Conservation (phyloP, 2,113 vertebrate species). For the Pogonocichla stellata region DNA sequence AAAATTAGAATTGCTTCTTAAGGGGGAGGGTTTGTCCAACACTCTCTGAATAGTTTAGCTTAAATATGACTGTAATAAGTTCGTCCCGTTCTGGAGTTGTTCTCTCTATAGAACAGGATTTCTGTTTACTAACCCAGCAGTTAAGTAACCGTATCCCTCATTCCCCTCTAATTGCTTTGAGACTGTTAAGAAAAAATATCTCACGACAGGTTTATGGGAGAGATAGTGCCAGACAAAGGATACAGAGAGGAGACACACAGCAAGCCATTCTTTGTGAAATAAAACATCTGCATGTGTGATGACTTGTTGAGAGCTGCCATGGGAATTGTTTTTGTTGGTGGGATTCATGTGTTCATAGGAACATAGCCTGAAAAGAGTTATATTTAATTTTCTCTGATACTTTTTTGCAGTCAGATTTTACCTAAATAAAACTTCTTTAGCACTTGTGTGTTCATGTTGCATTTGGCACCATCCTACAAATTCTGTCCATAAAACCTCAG, state of each 20-base stretch:
- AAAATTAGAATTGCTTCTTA: neutral
- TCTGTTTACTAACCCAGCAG: neutral
- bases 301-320: neutral
- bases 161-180: neutral
- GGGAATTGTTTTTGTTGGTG: neutral
- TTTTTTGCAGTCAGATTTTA: neutral
- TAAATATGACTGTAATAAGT: neutral
- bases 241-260: neutral
- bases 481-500: conserved; percentile 28
- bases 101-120: neutral
- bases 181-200: neutral
- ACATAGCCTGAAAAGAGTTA: neutral
- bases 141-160: neutral
- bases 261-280: neutral
- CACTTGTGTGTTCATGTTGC: conserved; percentile 11
- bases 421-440: conserved; percentile 42
- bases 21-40: neutral
- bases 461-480: conserved; percentile 7
- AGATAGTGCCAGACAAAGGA: neutral
- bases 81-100: neutral
- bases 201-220: neutral
- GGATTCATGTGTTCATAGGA: neutral
- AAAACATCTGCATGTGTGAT: neutral
- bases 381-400: neutral
- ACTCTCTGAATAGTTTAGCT: neutral